phyloP scores from a whole-genome alignment of 2,888 invertebrate genomes.

The Herminia tarsipennalis region DNA sequence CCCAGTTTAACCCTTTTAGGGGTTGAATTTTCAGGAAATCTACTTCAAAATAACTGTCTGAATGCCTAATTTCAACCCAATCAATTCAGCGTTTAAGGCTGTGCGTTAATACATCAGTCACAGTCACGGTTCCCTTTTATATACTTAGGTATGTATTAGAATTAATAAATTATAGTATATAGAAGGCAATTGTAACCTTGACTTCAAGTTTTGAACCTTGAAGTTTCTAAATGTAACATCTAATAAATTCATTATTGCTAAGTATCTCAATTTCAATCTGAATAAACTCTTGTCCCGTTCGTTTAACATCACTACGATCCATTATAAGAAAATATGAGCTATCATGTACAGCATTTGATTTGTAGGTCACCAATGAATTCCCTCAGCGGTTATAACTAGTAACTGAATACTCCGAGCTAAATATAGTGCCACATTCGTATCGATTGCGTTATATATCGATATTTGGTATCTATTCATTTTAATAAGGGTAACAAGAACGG shows the following conservation, averaged over 20 bases:
- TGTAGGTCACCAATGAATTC: conserved; percentile 46
- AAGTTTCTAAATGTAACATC: too few relatives aligned
- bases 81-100: too few relatives aligned
- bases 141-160: too few relatives aligned
- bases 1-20: too few relatives aligned
- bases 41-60: too few relatives aligned
- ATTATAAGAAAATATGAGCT: conserved; percentile 28
- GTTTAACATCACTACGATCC: neutral
- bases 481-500: neutral
- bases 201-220: too few relatives aligned
- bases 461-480: conserved; percentile 23
- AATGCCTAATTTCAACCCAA: too few relatives aligned
- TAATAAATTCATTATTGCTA: neutral
- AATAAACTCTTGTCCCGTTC: neutral
- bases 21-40: too few relatives aligned
- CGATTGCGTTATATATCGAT: conserved; percentile 41
- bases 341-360: conserved; percentile 41
- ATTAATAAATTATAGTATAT: too few relatives aligned
- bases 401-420: conserved; percentile 46
- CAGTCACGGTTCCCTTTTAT: too few relatives aligned
- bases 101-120: too few relatives aligned
- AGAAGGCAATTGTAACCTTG: too few relatives aligned
- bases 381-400: conserved; percentile 49
- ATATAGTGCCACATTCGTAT: conserved; percentile 47
- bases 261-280: neutral